Percentiles rank a stretch among this genome's conserved stretches.
Evolutionary conservation across 2,888 invertebrate genomes (phyloP).

Genomic region (Gisinianus flammeolus): DNA sequence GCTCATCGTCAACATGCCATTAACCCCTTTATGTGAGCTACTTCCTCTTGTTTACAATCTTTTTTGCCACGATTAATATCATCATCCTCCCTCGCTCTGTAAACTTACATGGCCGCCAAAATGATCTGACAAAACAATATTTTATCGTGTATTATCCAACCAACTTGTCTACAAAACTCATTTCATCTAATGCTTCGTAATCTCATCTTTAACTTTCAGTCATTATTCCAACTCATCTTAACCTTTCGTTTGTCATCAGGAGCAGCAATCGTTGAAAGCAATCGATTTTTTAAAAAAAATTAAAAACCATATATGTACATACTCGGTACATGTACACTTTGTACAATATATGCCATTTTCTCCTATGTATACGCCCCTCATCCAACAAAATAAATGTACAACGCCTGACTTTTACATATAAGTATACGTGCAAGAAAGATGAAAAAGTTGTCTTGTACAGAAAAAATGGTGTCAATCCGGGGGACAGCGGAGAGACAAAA

Average conservation of each 20-base stretch:
- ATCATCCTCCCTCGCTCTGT: slow-evolving; percentile 3
- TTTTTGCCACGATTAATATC: slow-evolving; percentile 31
- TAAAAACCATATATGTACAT: background rate
- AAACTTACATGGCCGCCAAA: slow-evolving; percentile 7
- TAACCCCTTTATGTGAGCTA: slow-evolving; percentile 16
- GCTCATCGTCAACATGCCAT: slow-evolving; percentile 20
- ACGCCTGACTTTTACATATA: no score
- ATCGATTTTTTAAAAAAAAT: slow-evolving; percentile 9
- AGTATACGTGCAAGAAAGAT: no score
- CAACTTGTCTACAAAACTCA: background rate
- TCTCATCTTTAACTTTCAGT: background rate
- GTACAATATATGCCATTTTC: no score
- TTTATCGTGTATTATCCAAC: background rate
- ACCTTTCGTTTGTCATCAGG: background rate
- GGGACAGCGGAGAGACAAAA: no score
- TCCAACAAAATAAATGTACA: no score
- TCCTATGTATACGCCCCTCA: no score
- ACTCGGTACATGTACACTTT: no score
- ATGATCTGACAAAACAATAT: slow-evolving; percentile 24
- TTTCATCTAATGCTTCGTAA: background rate
- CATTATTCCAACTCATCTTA: background rate
- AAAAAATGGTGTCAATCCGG: no score
- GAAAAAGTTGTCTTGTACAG: no score
- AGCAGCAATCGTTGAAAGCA: background rate
- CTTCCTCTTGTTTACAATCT: slow-evolving; percentile 35